Evolutionary conservation across 2,113 vertebrate genomes (phyloP).

Genomic region (Chelonoidis abingdonii): DNA sequence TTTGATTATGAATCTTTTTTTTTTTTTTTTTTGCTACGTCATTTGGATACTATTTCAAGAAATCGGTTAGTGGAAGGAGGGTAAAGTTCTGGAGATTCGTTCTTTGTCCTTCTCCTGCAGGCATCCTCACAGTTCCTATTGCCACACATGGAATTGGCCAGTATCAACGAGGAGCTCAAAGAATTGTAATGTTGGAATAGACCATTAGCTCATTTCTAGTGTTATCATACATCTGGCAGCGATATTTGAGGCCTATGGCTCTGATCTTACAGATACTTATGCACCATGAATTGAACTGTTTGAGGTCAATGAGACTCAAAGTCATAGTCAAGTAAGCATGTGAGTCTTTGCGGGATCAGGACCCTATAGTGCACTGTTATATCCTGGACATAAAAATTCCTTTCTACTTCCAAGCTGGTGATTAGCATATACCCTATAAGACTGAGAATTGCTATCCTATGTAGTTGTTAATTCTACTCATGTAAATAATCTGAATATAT

Average conservation of each 20-base stretch:
- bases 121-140: background rate
- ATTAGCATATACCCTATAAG: background rate
- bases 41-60: background rate
- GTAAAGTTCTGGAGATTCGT: background rate
- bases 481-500: background rate
- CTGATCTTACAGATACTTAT: background rate
- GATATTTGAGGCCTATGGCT: background rate
- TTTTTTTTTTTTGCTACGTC: background rate
- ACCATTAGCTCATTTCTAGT: background rate
- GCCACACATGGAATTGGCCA: background rate
- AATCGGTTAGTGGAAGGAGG: background rate
- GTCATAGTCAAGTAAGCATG: background rate
- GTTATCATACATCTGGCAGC: background rate
- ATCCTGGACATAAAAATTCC: fast-evolving
- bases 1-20: background rate
- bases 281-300: background rate
- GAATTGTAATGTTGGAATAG: background rate
- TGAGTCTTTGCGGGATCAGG: background rate
- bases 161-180: background rate
- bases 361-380: fast-evolving
- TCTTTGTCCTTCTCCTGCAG: background rate
- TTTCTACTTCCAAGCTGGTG: background rate
- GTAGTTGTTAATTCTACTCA: background rate
- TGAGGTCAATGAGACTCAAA: background rate
- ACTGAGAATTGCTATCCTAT: background rate